These are phyloP conservation scores for Eulacestoma nigropectus DNA, from an alignment of 2,113 vertebrate genomes.

Conservation along the genomic window DNA sequence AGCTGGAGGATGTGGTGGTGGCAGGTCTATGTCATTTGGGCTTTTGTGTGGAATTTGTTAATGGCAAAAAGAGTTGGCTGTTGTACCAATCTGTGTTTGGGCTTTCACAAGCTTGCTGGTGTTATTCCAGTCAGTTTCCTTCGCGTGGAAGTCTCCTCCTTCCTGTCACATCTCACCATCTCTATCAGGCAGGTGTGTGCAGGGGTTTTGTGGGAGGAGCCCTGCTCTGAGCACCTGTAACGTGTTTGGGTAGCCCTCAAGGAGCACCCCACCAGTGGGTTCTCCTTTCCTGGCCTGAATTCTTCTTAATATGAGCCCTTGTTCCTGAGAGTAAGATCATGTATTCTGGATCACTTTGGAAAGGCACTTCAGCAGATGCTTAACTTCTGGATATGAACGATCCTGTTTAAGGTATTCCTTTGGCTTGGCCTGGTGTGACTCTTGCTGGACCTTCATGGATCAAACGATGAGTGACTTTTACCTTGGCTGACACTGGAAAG, in stretches of 20 bases:
- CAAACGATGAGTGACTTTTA: background rate
- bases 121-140: background rate
- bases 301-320: background rate
- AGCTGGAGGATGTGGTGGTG: background rate
- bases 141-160: background rate
- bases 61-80: background rate
- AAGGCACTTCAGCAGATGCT: background rate
- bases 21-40: background rate
- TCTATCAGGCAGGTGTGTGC: background rate
- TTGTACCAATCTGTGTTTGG: background rate
- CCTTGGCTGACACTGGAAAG: background rate
- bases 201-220: background rate
- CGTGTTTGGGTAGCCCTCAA: background rate
- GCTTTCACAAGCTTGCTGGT: background rate
- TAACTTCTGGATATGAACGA: background rate
- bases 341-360: background rate
- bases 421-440: background rate
- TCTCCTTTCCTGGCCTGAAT: background rate
- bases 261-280: background rate
- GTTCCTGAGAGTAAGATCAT: background rate
- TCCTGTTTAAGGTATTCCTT: background rate
- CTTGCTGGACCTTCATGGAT: background rate
- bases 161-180: background rate
- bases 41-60: background rate
- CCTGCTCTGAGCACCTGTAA: background rate